phyloP scores from a whole-genome alignment of 2,888 invertebrate genomes.

The Lasioglossum oenotherae region DNA sequence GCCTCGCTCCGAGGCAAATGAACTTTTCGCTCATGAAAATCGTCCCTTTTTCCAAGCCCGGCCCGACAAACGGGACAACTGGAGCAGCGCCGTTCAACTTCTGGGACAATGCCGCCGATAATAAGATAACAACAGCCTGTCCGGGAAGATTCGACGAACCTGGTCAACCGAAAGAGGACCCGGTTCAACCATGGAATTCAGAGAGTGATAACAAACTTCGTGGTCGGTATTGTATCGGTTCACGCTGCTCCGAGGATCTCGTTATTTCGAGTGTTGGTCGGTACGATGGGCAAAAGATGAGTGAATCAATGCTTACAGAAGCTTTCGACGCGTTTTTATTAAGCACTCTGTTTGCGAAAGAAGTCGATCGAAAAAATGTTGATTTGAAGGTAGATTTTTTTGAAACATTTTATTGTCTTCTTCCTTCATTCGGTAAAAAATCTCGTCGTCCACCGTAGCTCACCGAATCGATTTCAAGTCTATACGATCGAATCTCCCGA shows the following conservation, averaged over 20 bases:
- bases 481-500: neutral
- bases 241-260: conserved; percentile 8
- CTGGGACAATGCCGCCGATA: conserved; percentile 44
- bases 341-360: neutral
- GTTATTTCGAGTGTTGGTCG: conserved; percentile 21
- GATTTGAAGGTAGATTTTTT: neutral
- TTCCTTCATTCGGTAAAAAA: neutral
- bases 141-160: conserved; percentile 20
- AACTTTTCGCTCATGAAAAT: conserved; percentile 13
- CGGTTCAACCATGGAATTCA: conserved; percentile 12
- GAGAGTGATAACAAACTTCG: conserved; percentile 38
- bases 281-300: too few species aligned
- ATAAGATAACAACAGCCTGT: conserved; percentile 40
- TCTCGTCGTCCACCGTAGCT: neutral
- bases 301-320: neutral
- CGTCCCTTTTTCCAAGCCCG: neutral
- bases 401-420: neutral
- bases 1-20: neutral
- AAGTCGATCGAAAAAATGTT: neutral
- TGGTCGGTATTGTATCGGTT: conserved; percentile 4
- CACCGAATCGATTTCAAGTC: neutral
- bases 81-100: conserved; percentile 27
- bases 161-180: conserved; percentile 20
- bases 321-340: neutral
- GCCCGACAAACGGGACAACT: neutral